Base-by-base conservation (phyloP, 2,113 vertebrate genomes). In the Melanerpes formicivorus region DNA sequence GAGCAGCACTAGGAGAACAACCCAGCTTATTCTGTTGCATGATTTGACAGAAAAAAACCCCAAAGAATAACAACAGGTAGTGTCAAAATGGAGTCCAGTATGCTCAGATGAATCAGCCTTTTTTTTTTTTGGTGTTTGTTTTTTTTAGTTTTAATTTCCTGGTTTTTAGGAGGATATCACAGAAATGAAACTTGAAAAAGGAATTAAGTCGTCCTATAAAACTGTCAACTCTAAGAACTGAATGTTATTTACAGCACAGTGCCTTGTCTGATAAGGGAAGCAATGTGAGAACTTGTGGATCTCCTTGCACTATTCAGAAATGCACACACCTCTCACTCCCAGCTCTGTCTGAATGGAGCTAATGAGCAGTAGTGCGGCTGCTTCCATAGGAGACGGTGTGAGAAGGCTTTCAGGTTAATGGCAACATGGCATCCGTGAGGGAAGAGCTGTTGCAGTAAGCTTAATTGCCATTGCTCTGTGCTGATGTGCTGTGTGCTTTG, bases 301-400 rank as follows among this genome's bases (percentile, higher is more conserved):
- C 71, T 96, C 85, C 85, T 60, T 95, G 84, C 91, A 34, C 87
- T 94, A 14, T 72, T 95, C 81, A 95, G 84, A 92, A 92, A 75
- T 70, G 62, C 64, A 69, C 69, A 80, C 44, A 73, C 13, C 29
- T 66, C 90, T 89, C 59, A 7, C 93, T 88, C 81, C 80, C 78
- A 54, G 46, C 88, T 88, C 81, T 48, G 44, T 63, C 10, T 44
- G 73, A 56, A 79, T 82, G 62, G 83, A 83, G 72, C 40, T 73
- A 85, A 66, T 29, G 90, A 93, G 9, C 58, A 80, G 84, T 80
- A 79, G 86, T 55, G 64, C 82, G 92, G 84, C 84, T 92, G 82
- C 88, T 81, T 84, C 18, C 11, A 2, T 56, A 72, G 62, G 16
- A 26, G 32, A 11, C 34, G 72, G 21, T 37, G 62, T 87, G 90